Percentiles rank a stretch among this genome's conserved stretches.
Evolutionary conservation across 2,888 invertebrate species (phyloP).

Genomic region (Stictocephala bisonia): DNA sequence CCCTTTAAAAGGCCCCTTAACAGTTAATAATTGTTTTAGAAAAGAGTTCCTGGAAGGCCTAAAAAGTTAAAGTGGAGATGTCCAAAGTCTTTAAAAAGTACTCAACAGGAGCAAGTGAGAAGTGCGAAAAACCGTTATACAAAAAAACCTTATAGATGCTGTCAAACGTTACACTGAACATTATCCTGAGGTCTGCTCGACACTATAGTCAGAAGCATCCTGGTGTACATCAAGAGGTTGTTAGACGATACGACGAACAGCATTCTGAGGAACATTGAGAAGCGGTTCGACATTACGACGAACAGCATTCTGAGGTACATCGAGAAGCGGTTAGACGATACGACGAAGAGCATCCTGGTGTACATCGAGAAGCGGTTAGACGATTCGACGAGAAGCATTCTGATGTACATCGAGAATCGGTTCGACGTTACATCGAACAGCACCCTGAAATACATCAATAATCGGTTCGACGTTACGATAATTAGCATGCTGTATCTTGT

Average conservation of each 20-base stretch:
- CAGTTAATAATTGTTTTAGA: no score
- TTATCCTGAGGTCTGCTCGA: no score
- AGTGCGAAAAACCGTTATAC: not conserved
- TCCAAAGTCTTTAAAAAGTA: not conserved
- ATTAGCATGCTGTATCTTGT: no score
- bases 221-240: not conserved
- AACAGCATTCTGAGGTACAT: slow-evolving; percentile 30
- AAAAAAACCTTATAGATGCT: no score
- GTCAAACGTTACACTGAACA: no score
- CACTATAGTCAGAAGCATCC: not conserved
- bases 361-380: not conserved
- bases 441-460: slow-evolving; percentile 25
- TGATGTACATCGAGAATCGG: slow-evolving; percentile 12
- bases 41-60: not conserved
- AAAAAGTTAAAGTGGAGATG: not conserved
- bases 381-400: not conserved
- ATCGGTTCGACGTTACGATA: slow-evolving; percentile 5
- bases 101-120: not conserved
- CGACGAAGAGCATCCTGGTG: not conserved
- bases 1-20: no score
- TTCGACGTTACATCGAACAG: slow-evolving; percentile 6
- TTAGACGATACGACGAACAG: not conserved
- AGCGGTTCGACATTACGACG: not conserved
- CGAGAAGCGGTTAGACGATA: slow-evolving; percentile 23
- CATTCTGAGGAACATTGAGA: slow-evolving; percentile 7